Evolutionary conservation across 2,113 vertebrate genomes (phyloP).

Genomic region (Sturnus vulgaris): DNA sequence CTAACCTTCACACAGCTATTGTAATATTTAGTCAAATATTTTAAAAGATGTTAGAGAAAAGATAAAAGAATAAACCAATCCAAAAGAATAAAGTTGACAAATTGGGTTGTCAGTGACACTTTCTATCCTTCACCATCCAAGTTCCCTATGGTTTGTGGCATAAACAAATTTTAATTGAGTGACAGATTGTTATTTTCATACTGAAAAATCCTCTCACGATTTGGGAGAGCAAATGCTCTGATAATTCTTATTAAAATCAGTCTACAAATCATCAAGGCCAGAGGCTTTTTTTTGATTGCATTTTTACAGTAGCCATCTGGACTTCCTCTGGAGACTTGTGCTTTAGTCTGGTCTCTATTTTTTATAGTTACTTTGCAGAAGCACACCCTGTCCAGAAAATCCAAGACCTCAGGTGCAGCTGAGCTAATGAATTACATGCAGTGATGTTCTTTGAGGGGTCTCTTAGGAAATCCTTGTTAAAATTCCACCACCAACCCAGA

Average conservation of each 20-base stretch:
- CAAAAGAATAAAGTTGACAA: background rate
- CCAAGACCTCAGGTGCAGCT: slow-evolving; percentile 33
- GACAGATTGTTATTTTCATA: slow-evolving; percentile 48
- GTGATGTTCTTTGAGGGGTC: background rate
- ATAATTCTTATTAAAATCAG: slow-evolving; percentile 60
- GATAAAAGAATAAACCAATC: background rate
- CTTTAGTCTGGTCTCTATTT: background rate
- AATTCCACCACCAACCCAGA: background rate
- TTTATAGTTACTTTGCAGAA: background rate
- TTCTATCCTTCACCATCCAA: background rate
- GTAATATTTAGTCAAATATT: background rate
- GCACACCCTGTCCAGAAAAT: background rate
- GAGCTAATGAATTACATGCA: slow-evolving; percentile 4
- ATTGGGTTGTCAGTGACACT: background rate
- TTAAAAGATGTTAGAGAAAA: background rate
- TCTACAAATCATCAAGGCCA: background rate
- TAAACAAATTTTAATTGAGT: slow-evolving; percentile 44
- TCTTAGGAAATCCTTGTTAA: slow-evolving; percentile 18
- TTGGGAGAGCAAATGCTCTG: slow-evolving; percentile 25
- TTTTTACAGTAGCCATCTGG: slow-evolving; percentile 61
- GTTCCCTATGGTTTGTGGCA: background rate
- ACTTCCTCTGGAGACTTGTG: slow-evolving; percentile 30
- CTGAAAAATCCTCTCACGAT: slow-evolving; percentile 16
- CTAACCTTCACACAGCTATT: background rate
- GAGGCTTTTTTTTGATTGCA: slow-evolving; percentile 43